Base-by-base conservation (phyloP, 2,888 invertebrate genomes). In the Nomada flava region DNA sequence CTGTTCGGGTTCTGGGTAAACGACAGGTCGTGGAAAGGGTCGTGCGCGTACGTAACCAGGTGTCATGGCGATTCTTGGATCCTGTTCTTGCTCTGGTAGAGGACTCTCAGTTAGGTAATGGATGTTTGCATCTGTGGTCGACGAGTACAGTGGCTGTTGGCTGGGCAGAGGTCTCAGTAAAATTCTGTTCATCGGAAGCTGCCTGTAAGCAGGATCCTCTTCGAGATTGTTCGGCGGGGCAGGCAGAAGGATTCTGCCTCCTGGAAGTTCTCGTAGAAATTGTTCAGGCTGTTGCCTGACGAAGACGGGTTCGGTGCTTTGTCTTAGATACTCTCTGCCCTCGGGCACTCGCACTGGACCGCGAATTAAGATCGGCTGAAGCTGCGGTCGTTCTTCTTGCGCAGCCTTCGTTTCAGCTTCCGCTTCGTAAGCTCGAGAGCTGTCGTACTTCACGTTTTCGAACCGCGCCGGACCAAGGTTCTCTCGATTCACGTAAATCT, bases 61-160 rank as follows among this genome's bases (percentile, higher is more conserved):
- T 55, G 87, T 87, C 5, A 91, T 76, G 0, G 90, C 82, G 13
- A 91, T 74, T 42, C 92, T 83, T 0, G 91, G 84, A 7, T 91
- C 90, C 42, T 92, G 91, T 2, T 90, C 89, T 2, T 90, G 87
- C 53, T 91, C 92, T 0, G 86, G 82, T 0, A 87, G 83, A 15
- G 92, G 91, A 11, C 84, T 86, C 72, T 93, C 93, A 0, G 93
- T 90, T 3, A 92, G 70, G 47, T 93, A 94, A 60, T 92, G 92
- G 55, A 92, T 88, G 13, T 92, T 93, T 0, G 90, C 84, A 7
- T 92, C 91, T 1, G 92, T 91, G 0, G 91, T 89, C 0, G 90
- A 87, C 0, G 92, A 83, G 20, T 92, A 93, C 1, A 91, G 59
- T 0, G 90, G 88, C 50, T 89, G 91, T 4, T 91, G 92, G 42